Evolutionary conservation across 2,888 invertebrate genomes (phyloP), one percentile per base, ranked within the genome.

Genomic region (Sycophila texana): DNA sequence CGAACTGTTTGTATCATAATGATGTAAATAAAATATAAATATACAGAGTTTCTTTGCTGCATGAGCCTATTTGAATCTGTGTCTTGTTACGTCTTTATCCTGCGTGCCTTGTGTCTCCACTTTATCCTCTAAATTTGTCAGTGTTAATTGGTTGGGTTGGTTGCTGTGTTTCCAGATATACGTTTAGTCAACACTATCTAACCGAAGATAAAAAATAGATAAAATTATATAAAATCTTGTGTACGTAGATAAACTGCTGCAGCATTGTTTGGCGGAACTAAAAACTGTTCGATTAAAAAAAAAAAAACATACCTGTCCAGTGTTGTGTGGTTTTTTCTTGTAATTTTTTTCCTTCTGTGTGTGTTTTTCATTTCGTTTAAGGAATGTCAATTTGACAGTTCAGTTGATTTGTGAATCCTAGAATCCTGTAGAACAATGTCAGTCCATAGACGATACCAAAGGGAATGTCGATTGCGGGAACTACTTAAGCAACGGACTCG

Each of bases 81-180:
- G 83, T 83, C 82, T 88, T 86, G 86, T 84, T 84, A 85, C 84
- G 86, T 85, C 85, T 87, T 39, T 80, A 79, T 84, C 83, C 86
- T 83, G 82, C 75, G 82, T 81, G 85, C 82, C 82, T 81, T 79
- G 77, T 66, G 79, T 76, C 47, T 74, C 71, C 77, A 72, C 60
- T 77, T 57, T 63, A 74, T 71, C 80, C 70, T 83, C 74, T 74
- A 70, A 77, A 73, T 83, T 83, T 80, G 77, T 84, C 82, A 84
- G 84, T 85, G 84, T 85, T 83, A 86, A 88, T 86, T 87, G 85
- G 85, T 87, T 89, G 89, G 89, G 89, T 88, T 88, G 88, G 87
- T 89, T 89, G 86, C 87, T 89, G 85, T 89, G 86, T 90, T 90
- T 90, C 87, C 90, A 90, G 90, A 90, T 90, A 86, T 90, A 90